Evolutionary conservation across 2,888 invertebrate genomes (phyloP).

Genomic region (Glaucopsyche alexis): DNA sequence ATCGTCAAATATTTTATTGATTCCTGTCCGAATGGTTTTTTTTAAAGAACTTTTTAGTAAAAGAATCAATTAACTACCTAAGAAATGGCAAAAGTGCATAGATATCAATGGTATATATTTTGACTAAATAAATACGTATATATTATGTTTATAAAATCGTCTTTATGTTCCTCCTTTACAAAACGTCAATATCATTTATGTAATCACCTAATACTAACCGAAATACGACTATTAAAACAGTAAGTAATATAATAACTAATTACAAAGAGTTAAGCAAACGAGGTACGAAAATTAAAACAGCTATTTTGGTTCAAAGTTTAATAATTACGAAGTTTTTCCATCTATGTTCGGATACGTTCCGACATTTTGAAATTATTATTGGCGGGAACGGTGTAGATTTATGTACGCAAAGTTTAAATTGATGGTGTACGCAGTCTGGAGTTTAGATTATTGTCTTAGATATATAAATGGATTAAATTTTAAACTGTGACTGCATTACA

Average conservation of each 20-base stretch:
- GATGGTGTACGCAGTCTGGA: background rate
- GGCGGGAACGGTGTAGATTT: constrained; percentile 13
- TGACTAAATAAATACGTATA: no score
- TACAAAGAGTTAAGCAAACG: constrained; percentile 3
- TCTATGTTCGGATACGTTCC: constrained; percentile 5
- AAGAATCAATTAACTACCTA: no score
- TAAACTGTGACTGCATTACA: background rate
- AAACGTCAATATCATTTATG: no score
- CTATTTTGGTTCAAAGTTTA: constrained; percentile 8
- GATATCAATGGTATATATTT: no score
- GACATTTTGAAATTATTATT: constrained; percentile 18
- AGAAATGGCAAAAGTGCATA: no score
- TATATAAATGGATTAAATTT: background rate
- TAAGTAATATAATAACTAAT: background rate
- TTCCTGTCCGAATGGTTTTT: no score
- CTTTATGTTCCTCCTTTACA: no score
- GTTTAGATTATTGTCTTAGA: constrained; percentile 11
- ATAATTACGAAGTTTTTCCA: constrained; percentile 28
- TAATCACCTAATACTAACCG: no score
- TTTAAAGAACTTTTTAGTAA: no score
- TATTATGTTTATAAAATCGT: no score
- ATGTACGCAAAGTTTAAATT: constrained; percentile 23
- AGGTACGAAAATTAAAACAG: constrained; percentile 8
- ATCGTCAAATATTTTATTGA: no score
- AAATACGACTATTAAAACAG: background rate